Base-by-base conservation (phyloP, 2,888 invertebrate species). In the Epinotia bilunana region DNA sequence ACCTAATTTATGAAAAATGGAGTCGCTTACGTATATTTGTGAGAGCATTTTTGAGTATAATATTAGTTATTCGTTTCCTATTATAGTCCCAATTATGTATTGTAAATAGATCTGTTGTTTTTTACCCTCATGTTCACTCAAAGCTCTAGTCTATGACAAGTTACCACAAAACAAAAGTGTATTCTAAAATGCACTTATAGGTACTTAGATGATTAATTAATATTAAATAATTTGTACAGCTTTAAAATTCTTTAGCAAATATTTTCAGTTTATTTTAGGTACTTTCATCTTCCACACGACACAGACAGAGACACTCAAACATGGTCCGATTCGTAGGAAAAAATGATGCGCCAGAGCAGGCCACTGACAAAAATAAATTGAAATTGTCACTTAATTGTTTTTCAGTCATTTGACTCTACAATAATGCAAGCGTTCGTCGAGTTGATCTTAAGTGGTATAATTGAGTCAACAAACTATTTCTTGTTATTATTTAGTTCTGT, bases 211-310 rank as follows among this genome's bases (percentile, higher is more conserved):
- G 58, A 49, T 39, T 46, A 71, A 61, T 58, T 46, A 71, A 61
- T 58, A 72, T 72, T 60, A 72, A 18, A 67, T 75, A 72, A 75
- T 75, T 75, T 75, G 71, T 75, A 75, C 75, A 75, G 65, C 16
- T 62, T 62, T 55, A 43, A 72, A 67, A 43, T 61, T 75, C 61
- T 72, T 60, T 23, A 64, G 63, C 69, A 43, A 65, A 60, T 28
- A 65, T 65, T 58, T 70, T 63, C n/a, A 65, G 60, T 60, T 12
- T 7, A 20, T 18, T 23, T 23, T 72, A 72, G 69, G 49, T 74
- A 70, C 70, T 46, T 75, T 71, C 20, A 46, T 33, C 58, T 43
- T 62, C 57, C 57, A 53, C 39, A 55, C 62, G 18, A 20, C 18
- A 39, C 11, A 23, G 23, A 58, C 57, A 58, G 53, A 16, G 23